phyloP scores from a whole-genome alignment of 2,888 invertebrate genomes.

The Lithophane socia region DNA sequence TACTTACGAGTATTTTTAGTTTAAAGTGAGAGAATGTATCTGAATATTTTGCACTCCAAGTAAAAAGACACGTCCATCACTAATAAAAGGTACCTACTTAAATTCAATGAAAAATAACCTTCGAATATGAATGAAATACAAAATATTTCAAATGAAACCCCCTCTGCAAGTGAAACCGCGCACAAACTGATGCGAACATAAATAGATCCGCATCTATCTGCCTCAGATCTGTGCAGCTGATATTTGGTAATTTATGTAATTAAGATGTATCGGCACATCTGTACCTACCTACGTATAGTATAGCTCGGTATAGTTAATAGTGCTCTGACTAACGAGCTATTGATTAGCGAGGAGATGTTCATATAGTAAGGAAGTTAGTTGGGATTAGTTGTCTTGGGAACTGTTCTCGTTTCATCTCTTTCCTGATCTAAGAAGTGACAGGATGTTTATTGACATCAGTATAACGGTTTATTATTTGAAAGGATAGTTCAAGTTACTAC shows the following conservation, averaged over 20 bases:
- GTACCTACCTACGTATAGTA: neutral
- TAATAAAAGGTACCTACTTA: neutral
- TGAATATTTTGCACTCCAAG: neutral
- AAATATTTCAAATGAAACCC: neutral
- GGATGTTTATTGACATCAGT: no score
- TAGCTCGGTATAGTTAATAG: constrained; percentile 6
- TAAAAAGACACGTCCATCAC: neutral
- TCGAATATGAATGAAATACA: neutral
- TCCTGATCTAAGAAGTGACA: neutral
- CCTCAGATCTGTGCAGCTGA: constrained; percentile 59
- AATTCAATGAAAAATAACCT: neutral
- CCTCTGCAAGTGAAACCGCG: neutral
- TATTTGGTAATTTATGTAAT: constrained; percentile 68
- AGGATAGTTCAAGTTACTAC: neutral
- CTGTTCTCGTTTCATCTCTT: neutral
- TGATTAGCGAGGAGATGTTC: constrained; percentile 44
- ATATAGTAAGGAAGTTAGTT: constrained; percentile 32
- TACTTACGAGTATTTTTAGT: neutral
- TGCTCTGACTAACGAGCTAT: constrained; percentile 58
- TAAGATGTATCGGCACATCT: constrained; percentile 64
- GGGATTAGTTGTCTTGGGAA: neutral
- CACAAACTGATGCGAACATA: constrained; percentile 12
- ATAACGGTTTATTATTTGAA: no score
- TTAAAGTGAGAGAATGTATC: no score
- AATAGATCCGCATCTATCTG: constrained; percentile 41